Evolutionary conservation across 92 coral and sea anemone genomes (phyloP), one percentile per base, ranked within the genome.

Genomic region (Meandrina meandrites): DNA sequence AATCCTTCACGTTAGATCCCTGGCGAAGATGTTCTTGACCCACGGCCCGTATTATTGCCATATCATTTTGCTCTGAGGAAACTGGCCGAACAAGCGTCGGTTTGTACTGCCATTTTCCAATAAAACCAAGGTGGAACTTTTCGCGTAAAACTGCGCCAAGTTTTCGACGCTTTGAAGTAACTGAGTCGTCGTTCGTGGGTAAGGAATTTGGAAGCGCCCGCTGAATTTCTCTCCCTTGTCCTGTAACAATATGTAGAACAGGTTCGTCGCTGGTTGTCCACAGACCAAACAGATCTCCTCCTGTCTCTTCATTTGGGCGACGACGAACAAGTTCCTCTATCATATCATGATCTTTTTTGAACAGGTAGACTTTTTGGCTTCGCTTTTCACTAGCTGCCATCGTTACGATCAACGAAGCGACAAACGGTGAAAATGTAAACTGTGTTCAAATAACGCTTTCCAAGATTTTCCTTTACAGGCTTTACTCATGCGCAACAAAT

Each of bases 201-300:
- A 69, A 19, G 11, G 22, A 30, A 5, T 22, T 22, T 37, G 1
- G 31, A 50, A 19, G 51, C 3, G 19, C 9, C 0, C 0, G 51
- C 21, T 71, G 19, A 17, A 31, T 35, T 56, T 32, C 40, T 17
- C 31, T 82, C 18, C 68, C 22, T 32, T 47, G 86, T 22, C 89
- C 88, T 30, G 81, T 84, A 11, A 85, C 88, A 7, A 92, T 62
- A 30, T 90, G 93, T 2, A 92, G 60, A 22, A 93, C 98, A 22
- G 96, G 88, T 4, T 93, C 90, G 10, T 79, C 82, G 32, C 87
- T 83, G 47, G 84, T 87, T 36, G 94, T 89, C 98, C 96, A 93
- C 68, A 95, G 83, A 35, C 98, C 98, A 85, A 89, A 93, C 90
- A 95, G 56, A 76, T 91, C 90, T 0, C 96, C 98, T 40, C 92